These are phyloP conservation scores for Orchestes rusci DNA, from an alignment of 2,888 invertebrate species.

Conservation along the genomic window DNA sequence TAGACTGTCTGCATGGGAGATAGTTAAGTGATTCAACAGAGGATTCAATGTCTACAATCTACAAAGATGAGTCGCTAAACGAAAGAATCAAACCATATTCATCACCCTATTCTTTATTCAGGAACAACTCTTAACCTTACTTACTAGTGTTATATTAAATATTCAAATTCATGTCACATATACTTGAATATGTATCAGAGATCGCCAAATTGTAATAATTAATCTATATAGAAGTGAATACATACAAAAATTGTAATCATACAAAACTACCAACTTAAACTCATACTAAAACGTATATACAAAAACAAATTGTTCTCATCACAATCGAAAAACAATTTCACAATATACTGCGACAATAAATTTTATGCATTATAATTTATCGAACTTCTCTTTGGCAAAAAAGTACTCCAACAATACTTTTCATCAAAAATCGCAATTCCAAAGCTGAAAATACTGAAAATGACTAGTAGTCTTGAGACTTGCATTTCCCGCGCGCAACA, in stretches of 20 bases:
- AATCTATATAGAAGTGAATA: not conserved
- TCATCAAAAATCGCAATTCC: conserved; percentile 2
- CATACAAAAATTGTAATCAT: no score
- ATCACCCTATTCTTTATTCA: not conserved
- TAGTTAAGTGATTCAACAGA: no score
- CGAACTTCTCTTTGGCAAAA: conserved; percentile 34
- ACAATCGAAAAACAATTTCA: conserved; percentile 31
- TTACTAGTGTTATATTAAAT: no score
- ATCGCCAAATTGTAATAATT: not conserved
- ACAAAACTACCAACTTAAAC: not conserved
- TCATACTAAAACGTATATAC: conserved; percentile 43
- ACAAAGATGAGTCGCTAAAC: no score
- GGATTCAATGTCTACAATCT: no score
- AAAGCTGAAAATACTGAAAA: conserved; percentile 35
- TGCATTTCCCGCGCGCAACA: no score
- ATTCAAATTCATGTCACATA: no score
- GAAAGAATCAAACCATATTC: no score
- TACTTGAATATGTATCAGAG: not conserved
- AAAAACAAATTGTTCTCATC: conserved; percentile 35
- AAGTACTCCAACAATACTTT: conserved; percentile 3
- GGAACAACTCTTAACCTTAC: not conserved
- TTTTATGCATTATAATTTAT: no score
- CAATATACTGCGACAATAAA: conserved; percentile 11
- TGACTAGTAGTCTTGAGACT: conserved; percentile 35
- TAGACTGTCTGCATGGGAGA: no score